Conservation (phyloP, 1,140 invertebrate genomes). For the Neoseiulus cucumeris region DNA sequence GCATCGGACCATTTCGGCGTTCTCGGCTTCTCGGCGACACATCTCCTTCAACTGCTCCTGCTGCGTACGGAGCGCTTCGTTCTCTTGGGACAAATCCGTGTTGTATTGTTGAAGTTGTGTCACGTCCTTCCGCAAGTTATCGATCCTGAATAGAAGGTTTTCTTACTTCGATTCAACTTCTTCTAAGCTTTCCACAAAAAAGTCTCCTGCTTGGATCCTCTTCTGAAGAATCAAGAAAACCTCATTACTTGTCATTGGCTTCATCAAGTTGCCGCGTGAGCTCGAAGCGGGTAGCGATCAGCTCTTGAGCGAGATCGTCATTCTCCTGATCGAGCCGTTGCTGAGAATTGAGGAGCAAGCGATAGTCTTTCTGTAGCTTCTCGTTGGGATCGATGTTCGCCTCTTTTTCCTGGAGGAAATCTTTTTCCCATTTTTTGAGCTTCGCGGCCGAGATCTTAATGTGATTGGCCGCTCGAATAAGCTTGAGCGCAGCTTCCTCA, state of each 20-base stretch:
- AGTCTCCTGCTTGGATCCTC: not conserved
- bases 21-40: slow-evolving; percentile 52
- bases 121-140: not conserved
- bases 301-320: slow-evolving; percentile 40
- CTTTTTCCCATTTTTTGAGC: slow-evolving; percentile 84
- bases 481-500: slow-evolving; percentile 61
- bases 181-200: not conserved
- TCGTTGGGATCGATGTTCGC: slow-evolving; percentile 36
- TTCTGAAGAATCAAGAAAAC: not conserved
- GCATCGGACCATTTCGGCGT: slow-evolving; percentile 46
- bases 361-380: slow-evolving; percentile 37
- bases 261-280: slow-evolving; percentile 35
- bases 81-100: not conserved
- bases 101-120: not conserved
- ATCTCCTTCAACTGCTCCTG: slow-evolving; percentile 49
- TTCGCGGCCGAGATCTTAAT: slow-evolving; percentile 51
- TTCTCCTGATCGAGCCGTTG: slow-evolving; percentile 42
- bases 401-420: slow-evolving; percentile 60
- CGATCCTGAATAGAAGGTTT: slow-evolving; percentile 2
- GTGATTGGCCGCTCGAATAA: slow-evolving; percentile 71
- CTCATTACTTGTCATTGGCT: slow-evolving; percentile 15
- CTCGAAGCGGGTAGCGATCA: slow-evolving; percentile 37
- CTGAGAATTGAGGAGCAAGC: slow-evolving; percentile 31
- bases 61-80: not conserved
- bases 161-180: not conserved